Conservation (phyloP, 2,888 invertebrate species). For the Papilio protenor region DNA sequence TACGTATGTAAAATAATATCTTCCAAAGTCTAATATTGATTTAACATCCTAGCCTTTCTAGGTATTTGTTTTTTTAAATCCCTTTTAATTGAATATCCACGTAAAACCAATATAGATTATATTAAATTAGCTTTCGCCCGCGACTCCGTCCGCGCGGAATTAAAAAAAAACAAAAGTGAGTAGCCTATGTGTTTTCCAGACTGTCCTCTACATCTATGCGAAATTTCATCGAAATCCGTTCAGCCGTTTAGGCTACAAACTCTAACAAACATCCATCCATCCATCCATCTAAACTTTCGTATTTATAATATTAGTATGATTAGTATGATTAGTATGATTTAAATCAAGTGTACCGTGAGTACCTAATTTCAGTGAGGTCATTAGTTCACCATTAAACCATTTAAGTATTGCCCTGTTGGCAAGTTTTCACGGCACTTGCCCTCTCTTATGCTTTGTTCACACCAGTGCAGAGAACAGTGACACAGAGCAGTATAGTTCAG, state of each 20-base stretch:
- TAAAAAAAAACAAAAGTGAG: no score
- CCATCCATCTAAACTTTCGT: no score
- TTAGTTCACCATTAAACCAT: slow-evolving; percentile 43
- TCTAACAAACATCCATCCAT: no score
- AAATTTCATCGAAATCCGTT: no score
- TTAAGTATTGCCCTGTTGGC: slow-evolving; percentile 43
- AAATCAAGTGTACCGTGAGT: background rate
- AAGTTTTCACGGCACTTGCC: slow-evolving; percentile 49
- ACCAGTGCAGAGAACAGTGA: background rate
- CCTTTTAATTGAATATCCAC: background rate
- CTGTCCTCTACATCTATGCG: no score
- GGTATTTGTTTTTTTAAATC: no score
- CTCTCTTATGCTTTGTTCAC: slow-evolving; percentile 24
- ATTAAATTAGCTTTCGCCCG: no score
- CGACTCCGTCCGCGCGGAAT: no score
- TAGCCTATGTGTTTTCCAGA: no score
- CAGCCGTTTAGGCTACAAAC: no score
- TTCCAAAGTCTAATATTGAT: background rate
- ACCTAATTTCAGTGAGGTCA: slow-evolving; percentile 46
- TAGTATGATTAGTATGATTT: no score
- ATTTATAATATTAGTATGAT: no score
- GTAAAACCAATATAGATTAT: background rate
- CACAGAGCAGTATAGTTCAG: background rate
- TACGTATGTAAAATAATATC: background rate
- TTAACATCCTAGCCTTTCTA: background rate